Evolutionary conservation across 2,113 vertebrate genomes (phyloP).

Genomic region (Mesembrinibis cayennensis): DNA sequence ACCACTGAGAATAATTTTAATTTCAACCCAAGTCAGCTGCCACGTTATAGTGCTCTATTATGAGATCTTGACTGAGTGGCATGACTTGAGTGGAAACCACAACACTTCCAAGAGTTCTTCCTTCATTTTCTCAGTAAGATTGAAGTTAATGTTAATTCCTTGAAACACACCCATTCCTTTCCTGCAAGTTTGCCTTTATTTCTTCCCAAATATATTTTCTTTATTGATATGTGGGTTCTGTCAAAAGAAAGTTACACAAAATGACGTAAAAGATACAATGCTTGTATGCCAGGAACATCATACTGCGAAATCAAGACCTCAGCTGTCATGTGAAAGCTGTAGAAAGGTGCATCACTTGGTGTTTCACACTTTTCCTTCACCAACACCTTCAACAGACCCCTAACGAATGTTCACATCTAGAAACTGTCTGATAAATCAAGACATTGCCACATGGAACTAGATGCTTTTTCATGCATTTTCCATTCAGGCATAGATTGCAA

Average conservation of each 20-base stretch:
- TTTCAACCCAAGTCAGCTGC: not conserved
- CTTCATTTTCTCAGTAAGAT: not conserved
- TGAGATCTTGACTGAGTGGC: not conserved
- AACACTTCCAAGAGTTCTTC: not conserved
- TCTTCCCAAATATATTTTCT: not conserved
- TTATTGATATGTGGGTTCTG: not conserved
- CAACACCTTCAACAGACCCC: not conserved
- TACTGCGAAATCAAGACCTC: not conserved
- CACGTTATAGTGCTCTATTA: not conserved
- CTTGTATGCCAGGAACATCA: not conserved
- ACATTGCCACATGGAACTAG: not conserved
- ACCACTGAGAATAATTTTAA: not conserved
- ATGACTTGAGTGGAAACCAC: not conserved
- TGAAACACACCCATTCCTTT: not conserved
- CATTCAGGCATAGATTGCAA: not conserved
- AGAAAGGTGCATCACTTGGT: rapidly evolving
- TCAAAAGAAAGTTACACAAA: not conserved
- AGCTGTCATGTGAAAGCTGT: not conserved
- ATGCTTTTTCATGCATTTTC: not conserved
- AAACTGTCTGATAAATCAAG: not conserved
- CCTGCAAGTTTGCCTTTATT: not conserved
- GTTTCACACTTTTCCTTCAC: not conserved
- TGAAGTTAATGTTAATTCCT: not conserved
- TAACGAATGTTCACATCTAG: not conserved
- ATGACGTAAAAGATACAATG: not conserved